Base-by-base conservation (phyloP, 2,113 vertebrate species). In the Channa argus region DNA sequence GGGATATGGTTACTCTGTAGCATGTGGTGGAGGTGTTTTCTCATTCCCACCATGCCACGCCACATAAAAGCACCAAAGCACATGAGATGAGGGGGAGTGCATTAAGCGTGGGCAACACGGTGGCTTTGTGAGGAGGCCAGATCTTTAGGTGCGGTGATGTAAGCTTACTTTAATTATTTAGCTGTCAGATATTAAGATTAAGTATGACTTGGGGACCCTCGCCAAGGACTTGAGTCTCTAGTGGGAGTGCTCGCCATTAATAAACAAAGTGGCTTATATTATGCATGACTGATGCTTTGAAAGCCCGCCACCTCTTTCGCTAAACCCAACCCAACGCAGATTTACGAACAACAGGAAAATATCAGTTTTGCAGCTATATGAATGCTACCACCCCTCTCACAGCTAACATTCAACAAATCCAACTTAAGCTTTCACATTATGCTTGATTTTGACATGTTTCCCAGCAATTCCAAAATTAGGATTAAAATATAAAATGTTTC, bases 151-250 rank as follows among this genome's bases (percentile, higher is more conserved):
- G 61, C 41, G n/a, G 43, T 89, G 86, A 91, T 90, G 92, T 90
- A 89, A 92, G 84, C 67, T 2, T 8, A 24, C 69, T 78, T 93
- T 67, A 90, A 92, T 92, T 88, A 92, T 94, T 93, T 82, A 93
- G 86, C 80, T 55, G 9, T 71, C 64, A 85, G 79, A 92, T 92
- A 92, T 92, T 92, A 92, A 91, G 91, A 84, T 67, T 24, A 24
- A 34, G 52, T 38, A 73, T 64, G 11, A 86, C 76, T 74, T 49
- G 64, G 47, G 85, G 80, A 71, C 68, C 71, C 1, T 37, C 39
- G 41, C 68, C 64, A 69, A 76, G 74, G 77, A 86, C 88, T 82
- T 12, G 50, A 75, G 49, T 64, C 74, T 81, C 76, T 71, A 53
- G 56, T 64, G 83, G 77, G 82, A 89, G 86, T 67, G 77, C 79